phyloP scores from a whole-genome alignment of 2,113 vertebrate genomes.

The Drymodes brunneopygia region DNA sequence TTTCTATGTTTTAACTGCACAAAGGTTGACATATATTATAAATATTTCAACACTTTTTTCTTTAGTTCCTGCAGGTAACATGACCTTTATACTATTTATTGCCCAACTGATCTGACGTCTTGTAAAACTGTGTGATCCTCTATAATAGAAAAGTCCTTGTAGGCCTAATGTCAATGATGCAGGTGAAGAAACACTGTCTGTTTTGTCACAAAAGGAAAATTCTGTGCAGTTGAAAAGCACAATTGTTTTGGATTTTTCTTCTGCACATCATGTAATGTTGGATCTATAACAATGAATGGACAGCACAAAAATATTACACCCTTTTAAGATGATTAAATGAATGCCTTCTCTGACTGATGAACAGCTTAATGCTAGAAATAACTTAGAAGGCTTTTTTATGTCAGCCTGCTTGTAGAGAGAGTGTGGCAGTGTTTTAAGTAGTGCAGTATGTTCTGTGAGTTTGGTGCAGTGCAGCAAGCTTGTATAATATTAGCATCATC shows the following conservation, averaged over 20 bases:
- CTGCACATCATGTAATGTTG: not conserved
- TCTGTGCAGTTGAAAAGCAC: not conserved
- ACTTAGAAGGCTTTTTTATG: constrained; percentile 51
- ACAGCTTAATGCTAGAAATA: constrained; percentile 49
- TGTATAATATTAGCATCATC: constrained; percentile 82
- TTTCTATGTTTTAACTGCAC: not conserved
- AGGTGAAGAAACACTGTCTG: not conserved
- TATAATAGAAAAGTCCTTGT: not conserved
- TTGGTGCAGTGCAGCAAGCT: constrained; percentile 95
- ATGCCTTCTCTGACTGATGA: constrained; percentile 13
- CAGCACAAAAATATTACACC: not conserved
- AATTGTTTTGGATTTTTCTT: not conserved
- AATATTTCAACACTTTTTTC: not conserved
- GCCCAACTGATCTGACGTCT: not conserved
- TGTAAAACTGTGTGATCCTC: not conserved
- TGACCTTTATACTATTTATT: constrained; percentile 13
- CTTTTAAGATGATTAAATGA: constrained; percentile 23
- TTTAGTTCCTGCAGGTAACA: not conserved
- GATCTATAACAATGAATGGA: not conserved
- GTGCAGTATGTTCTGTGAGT: constrained; percentile 77
- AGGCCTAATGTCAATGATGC: not conserved
- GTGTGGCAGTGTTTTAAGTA: constrained; percentile 70
- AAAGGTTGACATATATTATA: not conserved
- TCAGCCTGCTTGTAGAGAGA: constrained; percentile 50
- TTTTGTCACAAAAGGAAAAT: not conserved